Base-by-base conservation (phyloP, 2,797 vertebrate species). In the Parotocinclus haroldoi region DNA sequence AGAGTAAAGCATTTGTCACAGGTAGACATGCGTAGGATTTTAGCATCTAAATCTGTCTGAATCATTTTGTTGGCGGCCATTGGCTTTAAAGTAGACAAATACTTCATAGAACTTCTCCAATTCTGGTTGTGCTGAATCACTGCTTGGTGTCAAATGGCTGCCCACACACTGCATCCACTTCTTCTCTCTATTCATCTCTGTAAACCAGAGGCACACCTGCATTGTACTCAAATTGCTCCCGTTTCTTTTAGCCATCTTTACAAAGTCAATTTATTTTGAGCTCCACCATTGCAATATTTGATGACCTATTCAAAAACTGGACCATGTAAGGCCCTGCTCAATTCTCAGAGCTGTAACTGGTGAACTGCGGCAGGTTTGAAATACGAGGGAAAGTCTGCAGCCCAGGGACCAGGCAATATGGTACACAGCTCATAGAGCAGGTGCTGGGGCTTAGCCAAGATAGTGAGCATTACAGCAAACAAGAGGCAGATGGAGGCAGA, bases 291-390 rank as follows among this genome's bases (percentile, higher is more conserved):
- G 9, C 68, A 52, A 74, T 60, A 76, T 77, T 72, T 66, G 77
- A 70, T 79, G 69, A 60, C 62, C 71, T 76, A 59, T 70, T 77
- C 5, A 57, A 74, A 74, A 76, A 63, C 40, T 37, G 59, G 37
- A 4, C 56, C 7, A 59, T 5, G 57, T 68, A 42, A 68, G 68
- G 65, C 46, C 58, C 42, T 51, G 37, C 14, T n/a, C 51, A 60
- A 45, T 73, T 58, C 48, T 13, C 42, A 7, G 58, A 68, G 52
- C 38, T 62, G 17, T 53, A 51, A 50, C 55, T 45, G 38, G 39
- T 39, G 57, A 58, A 63, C 44, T 16, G 13, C 18, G 12, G 2
- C 27, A 27, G 27, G 27, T 27, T 27, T 2, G 27, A 27, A 27
- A 27, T 27, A 27, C 5, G 27, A 27, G 9, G 0, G 2, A 64